Base-by-base conservation (phyloP, 2,888 invertebrate species). In the Onthophagus sagittarius region DNA sequence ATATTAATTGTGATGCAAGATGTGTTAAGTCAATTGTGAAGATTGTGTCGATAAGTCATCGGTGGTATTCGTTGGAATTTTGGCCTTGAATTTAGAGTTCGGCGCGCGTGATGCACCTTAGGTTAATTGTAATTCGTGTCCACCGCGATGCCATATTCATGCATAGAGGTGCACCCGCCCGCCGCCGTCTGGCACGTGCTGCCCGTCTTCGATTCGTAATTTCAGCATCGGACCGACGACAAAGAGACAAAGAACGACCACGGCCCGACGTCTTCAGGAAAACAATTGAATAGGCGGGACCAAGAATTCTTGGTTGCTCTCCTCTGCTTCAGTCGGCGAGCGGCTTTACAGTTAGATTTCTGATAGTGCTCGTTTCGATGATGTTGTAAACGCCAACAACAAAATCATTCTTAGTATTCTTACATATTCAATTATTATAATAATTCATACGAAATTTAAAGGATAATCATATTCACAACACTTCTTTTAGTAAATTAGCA, bases 171-270 rank as follows among this genome's bases (percentile, higher is more conserved):
- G 77, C 78, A 74, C 77, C 73, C 76, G 74, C 78, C 78, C 73
- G 77, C 78, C 75, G 76, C 75, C 75, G 78, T 75, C 77, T 77
- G 77, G 76, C 77, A 76, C 76, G 77, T 74, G 77, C 72, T 73
- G 33, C 75, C 74, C 77, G 71, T 32, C 31, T 32, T 23, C 77
- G 77, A 78, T 80, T 78, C 76, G 77, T 73, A 73, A 72, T 75
- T 74, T 75, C 70, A 73, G 71, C 71, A 73, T 75, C 75, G 72
- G 15, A 63, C 72, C 14, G 7, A 14, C 70, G 15, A 9, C 67
- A 15, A 67, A 71, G 63, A 63, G 62, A 23, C 23, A 62, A 62
- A 71, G 32, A 71, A 63, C 39, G 78, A 78, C 39, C 39, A 11
- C 39, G 39, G 11, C 39, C 39, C 39, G 39, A 53, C 39, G 39